phyloP scores from a whole-genome alignment of 2,888 invertebrate genomes.

The Cheiracanthium punctorium region DNA sequence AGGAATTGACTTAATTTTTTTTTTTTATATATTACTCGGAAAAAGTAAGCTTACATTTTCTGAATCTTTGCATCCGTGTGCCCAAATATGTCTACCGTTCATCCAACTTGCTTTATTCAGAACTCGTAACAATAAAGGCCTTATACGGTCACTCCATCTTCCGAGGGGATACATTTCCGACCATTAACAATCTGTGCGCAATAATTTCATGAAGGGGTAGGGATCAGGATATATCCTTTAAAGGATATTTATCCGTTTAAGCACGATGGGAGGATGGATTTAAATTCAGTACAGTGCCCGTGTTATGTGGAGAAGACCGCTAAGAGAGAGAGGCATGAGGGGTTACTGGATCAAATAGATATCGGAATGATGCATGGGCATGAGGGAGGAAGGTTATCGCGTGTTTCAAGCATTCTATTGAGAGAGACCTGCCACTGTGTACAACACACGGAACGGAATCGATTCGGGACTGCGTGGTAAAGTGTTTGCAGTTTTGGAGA shows the following conservation, averaged over 20 bases:
- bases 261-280: conserved; percentile 41
- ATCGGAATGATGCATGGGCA: background rate
- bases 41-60: too few species aligned
- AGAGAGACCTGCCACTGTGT: too few species aligned
- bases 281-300: conserved; percentile 25
- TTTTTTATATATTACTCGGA: too few species aligned
- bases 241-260: conserved; percentile 31
- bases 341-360: conserved; percentile 9
- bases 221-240: conserved; percentile 30
- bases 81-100: conserved; percentile 34
- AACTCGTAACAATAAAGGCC: conserved; percentile 57
- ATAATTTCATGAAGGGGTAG: conserved; percentile 46
- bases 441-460: too few species aligned
- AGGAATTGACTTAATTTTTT: too few species aligned
- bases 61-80: too few species aligned
- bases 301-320: background rate
- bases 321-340: background rate
- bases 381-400: background rate
- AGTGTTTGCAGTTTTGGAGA: too few species aligned
- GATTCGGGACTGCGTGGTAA: too few species aligned
- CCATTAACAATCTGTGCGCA: conserved; percentile 69
- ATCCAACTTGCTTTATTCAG: background rate
- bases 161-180: conserved; percentile 61
- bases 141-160: conserved; percentile 55
- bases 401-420: background rate